Evolutionary conservation across 2,888 invertebrate genomes (phyloP).

Genomic region (Lissocephala sabroskyi): DNA sequence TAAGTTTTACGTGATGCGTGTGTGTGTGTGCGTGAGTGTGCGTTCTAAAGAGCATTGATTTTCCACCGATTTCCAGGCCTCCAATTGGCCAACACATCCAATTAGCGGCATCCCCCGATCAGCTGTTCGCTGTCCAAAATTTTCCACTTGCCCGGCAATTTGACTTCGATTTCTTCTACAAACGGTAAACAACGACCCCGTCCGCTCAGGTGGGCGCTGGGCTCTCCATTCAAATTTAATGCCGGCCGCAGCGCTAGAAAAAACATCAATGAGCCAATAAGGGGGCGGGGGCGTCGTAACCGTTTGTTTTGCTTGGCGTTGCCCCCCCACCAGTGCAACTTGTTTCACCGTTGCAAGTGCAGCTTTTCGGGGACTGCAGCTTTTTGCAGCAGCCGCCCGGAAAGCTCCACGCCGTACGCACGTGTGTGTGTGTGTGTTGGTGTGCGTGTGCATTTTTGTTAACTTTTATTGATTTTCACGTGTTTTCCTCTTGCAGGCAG

Average conservation of each 20-base stretch:
- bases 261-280: too few species aligned
- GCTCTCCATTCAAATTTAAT: neutral
- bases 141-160: conserved; percentile 31
- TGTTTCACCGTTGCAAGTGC: neutral
- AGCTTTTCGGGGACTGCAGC: conserved; percentile 25
- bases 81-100: conserved; percentile 33
- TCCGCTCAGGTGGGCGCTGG: conserved; percentile 4
- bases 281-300: too few species aligned
- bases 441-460: conserved; percentile 37
- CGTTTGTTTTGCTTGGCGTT: neutral
- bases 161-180: too few species aligned
- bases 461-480: conserved; percentile 16
- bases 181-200: neutral
- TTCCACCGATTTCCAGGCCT: conserved; percentile 22
- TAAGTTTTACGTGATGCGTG: conserved; percentile 20
- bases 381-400: conserved; percentile 9
- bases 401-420: too few species aligned
- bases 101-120: conserved; percentile 32
- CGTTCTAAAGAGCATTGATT: conserved; percentile 37
- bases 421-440: too few species aligned
- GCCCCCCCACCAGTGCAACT: neutral
- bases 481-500: neutral
- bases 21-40: conserved; percentile 14
- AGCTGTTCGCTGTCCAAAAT: conserved; percentile 36
- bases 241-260: neutral